Percentiles rank a stretch among this genome's conserved stretches.
These are phyloP conservation scores for Leucopsar rothschildi DNA, from an alignment of 2,113 vertebrate species.

Conservation along the genomic window DNA sequence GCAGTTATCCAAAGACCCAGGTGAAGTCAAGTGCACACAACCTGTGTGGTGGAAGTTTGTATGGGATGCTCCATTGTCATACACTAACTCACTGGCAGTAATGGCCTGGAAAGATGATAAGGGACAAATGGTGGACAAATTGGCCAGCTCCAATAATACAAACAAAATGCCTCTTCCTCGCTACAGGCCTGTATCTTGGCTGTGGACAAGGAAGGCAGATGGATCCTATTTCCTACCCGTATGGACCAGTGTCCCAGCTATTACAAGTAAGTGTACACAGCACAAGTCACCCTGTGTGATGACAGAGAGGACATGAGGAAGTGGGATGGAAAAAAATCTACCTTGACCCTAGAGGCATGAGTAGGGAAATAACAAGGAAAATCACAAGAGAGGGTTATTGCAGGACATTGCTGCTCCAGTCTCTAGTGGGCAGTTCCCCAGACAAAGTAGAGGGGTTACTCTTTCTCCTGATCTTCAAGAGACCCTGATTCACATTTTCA, in stretches of 20 bases:
- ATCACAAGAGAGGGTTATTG: neutral
- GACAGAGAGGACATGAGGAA: neutral
- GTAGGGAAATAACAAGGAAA: neutral
- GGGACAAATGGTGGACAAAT: neutral
- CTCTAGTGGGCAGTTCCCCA: neutral
- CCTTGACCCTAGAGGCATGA: neutral
- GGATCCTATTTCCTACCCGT: neutral
- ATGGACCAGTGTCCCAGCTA: neutral
- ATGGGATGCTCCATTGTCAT: neutral
- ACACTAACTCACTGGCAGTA: neutral
- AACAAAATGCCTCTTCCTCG: neutral
- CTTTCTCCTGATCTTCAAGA: neutral
- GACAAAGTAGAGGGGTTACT: neutral
- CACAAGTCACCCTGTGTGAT: neutral
- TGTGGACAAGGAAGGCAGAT: neutral
- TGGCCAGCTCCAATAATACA: neutral
- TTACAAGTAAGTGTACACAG: neutral
- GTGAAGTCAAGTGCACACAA: rapidly evolving
- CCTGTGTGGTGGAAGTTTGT: neutral
- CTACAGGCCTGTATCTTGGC: neutral
- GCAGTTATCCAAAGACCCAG: neutral
- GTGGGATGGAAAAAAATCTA: neutral
- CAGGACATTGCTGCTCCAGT: neutral
- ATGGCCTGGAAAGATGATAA: neutral
- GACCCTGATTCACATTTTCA: neutral